Evolutionary conservation across 1,140 invertebrate genomes (phyloP).

Genomic region (Ctenoplectra terminalis): DNA sequence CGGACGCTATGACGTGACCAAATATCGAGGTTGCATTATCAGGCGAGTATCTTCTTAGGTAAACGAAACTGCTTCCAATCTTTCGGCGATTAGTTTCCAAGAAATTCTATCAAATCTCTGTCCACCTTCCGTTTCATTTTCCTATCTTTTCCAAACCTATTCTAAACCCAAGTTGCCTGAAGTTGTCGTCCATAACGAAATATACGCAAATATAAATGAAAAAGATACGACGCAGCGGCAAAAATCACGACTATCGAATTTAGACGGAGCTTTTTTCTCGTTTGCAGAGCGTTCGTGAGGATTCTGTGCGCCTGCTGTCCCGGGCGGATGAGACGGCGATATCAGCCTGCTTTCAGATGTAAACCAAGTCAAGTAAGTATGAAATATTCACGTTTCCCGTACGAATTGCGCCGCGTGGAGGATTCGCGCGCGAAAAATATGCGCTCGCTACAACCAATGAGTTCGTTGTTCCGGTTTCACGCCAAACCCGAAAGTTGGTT

Average conservation of each 20-base stretch:
- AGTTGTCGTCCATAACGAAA: no score
- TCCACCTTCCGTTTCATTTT: no score
- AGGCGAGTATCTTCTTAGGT: slow-evolving; percentile 23
- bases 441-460: not conserved
- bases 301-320: slow-evolving; percentile 92
- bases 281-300: slow-evolving; percentile 91
- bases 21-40: slow-evolving; percentile 8
- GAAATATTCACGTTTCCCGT: slow-evolving; percentile 6
- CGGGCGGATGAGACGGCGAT: slow-evolving; percentile 88
- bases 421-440: not conserved
- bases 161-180: not conserved
- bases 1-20: not conserved
- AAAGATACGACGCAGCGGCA: not conserved
- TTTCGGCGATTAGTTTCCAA: not conserved
- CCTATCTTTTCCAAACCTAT: not conserved
- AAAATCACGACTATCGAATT: not conserved
- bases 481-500: not conserved
- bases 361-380: slow-evolving; percentile 90
- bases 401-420: not conserved
- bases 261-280: slow-evolving; percentile 60
- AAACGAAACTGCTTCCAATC: not conserved
- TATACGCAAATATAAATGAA: no score
- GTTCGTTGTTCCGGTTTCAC: not conserved
- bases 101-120: not conserved
- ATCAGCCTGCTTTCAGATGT: slow-evolving; percentile 90